Base-by-base conservation (phyloP, 2,797 vertebrate species). In the Huso huso region DNA sequence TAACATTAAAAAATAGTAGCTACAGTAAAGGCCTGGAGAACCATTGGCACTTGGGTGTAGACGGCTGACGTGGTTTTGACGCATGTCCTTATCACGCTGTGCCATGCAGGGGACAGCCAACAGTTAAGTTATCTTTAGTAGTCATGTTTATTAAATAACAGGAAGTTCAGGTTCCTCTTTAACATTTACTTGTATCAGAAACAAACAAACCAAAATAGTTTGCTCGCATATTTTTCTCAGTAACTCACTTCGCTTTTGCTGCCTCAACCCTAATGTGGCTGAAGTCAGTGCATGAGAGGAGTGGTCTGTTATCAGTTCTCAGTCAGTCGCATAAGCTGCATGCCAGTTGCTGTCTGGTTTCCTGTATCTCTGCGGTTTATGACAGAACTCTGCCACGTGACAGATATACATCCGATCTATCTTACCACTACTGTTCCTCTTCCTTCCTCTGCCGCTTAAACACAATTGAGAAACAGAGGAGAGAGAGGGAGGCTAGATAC, bases 351-450 rank as follows among this genome's bases (percentile, higher is more conserved):
- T 57, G 48, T 15, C 15, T 10, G 65, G 66, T 76, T 77, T 76
- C 71, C 72, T 78, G 70, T 66, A 58, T 72, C 78, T 73, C 72
- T 77, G 72, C 70, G 74, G 77, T 80, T 72, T 71, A 61, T 74
- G 70, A 73, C 66, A 71, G 67, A 77, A 68, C 66, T 69, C 63
- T 71, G 70, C 71, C 71, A 75, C 80, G 73, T 76, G 69, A 76
- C 75, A 63, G 57, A 62, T 63, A 65, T 62, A 52, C 68, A 76
- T 81, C 78, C 62, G 66, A 79, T 80, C 76, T 63, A 76, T 79
- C 73, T 77, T 75, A 66, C 73, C 63, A 74, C 78, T 76, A 76
- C 79, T 67, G 49, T 68, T 69, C 52, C 51, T 72, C 77, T 84
- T 84, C 79, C 79, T 74, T 70, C 55, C 37, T 48, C 51, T 51